A percentile compares a stretch with the other conserved stretches of the same genome.
phyloP scores from a whole-genome alignment of 2,888 invertebrate species.

The Eugnorisma glareosa region DNA sequence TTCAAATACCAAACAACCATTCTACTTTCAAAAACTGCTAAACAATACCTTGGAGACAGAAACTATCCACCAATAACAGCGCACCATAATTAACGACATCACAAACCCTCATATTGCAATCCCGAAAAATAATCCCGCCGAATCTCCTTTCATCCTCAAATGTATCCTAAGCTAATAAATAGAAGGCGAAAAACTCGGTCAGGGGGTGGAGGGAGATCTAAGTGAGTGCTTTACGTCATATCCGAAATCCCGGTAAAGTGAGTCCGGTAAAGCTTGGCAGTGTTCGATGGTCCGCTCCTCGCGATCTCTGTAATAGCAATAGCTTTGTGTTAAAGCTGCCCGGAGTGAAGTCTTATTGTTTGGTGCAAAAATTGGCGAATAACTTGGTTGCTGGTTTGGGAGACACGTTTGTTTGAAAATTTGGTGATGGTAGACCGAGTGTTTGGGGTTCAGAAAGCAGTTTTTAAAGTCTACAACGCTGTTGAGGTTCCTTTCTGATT shows the following conservation, averaged over 20 bases:
- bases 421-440: not conserved
- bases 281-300: slow-evolving; percentile 87
- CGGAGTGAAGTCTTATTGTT: slow-evolving; percentile 81
- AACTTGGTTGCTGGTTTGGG: slow-evolving; percentile 5
- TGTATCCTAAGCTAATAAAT: slow-evolving; percentile 88
- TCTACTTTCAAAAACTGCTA: not conserved
- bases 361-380: slow-evolving; percentile 80
- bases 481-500: not conserved
- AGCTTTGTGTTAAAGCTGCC: slow-evolving; percentile 90
- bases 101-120: slow-evolving; percentile 81
- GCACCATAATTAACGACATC: slow-evolving; percentile 75
- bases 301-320: slow-evolving; percentile 90
- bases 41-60: slow-evolving; percentile 15
- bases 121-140: slow-evolving; percentile 80
- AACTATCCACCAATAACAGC: slow-evolving; percentile 61
- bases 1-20: not conserved
- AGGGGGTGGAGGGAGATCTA: slow-evolving; percentile 79
- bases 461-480: not conserved
- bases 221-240: slow-evolving; percentile 90
- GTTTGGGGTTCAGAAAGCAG: not conserved
- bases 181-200: slow-evolving; percentile 87
- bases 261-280: slow-evolving; percentile 87
- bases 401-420: slow-evolving; percentile 12
- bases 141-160: slow-evolving; percentile 81
- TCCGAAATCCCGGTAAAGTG: slow-evolving; percentile 90